phyloP scores from a whole-genome alignment of 2,113 vertebrate genomes.

The Emydocephalus ijimae region DNA sequence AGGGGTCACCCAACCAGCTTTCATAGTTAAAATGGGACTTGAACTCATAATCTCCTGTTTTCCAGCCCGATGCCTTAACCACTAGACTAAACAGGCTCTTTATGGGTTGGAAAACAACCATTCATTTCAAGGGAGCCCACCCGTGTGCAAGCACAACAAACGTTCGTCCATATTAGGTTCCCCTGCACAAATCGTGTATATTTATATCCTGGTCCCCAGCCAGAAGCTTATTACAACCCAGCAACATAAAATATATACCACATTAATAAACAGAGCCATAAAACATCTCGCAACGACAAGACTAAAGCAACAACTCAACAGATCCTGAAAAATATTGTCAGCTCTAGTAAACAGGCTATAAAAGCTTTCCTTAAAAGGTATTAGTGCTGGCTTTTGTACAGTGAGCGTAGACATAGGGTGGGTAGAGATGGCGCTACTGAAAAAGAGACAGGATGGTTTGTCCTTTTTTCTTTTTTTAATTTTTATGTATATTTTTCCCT shows the following conservation, averaged over 20 bases:
- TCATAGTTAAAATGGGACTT: background rate
- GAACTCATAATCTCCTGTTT: background rate
- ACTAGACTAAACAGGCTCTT: background rate
- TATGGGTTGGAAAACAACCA: background rate
- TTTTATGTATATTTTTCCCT: too few relatives aligned
- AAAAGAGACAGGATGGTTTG: background rate
- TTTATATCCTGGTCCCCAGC: background rate
- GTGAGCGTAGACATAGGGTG: background rate
- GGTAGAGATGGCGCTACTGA: background rate
- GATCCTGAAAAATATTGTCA: background rate
- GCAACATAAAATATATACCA: background rate
- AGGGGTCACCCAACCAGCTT: background rate
- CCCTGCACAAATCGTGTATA: background rate
- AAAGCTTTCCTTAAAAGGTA: slow-evolving; percentile 4
- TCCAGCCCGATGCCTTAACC: background rate
- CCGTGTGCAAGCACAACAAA: background rate
- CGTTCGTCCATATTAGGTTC: background rate
- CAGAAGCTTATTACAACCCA: background rate
- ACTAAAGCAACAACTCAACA: background rate
- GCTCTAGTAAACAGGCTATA: background rate
- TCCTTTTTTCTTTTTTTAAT: background rate
- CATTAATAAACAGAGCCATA: background rate
- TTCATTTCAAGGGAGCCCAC: background rate
- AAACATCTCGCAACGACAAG: background rate
- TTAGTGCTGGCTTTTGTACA: background rate